Conservation (phyloP, 2,888 invertebrate genomes). For the Leptogaster cylindrica region DNA sequence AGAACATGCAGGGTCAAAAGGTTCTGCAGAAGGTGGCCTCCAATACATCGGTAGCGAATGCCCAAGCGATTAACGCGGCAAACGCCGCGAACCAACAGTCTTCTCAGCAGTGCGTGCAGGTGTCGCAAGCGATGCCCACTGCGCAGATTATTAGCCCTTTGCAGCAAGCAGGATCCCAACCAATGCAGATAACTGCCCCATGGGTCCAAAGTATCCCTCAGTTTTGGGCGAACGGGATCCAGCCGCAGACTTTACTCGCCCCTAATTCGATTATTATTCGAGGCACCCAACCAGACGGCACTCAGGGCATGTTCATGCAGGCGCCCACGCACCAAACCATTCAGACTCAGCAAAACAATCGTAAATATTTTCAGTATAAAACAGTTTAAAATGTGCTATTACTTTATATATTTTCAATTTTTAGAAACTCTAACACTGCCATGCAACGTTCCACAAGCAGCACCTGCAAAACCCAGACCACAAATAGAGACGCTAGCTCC, state of each 20-base stretch:
- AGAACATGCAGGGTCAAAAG: conserved; percentile 62
- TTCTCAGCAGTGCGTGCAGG: conserved; percentile 74
- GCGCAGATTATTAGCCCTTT: conserved; percentile 77
- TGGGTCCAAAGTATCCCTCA: conserved; percentile 79
- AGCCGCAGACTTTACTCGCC: conserved; percentile 72
- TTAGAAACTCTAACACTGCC: conserved; percentile 58
- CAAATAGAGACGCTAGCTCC: conserved; percentile 66
- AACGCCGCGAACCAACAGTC: conserved; percentile 62
- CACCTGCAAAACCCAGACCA: conserved; percentile 62
- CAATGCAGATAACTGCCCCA: conserved; percentile 77
- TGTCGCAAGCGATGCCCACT: conserved; percentile 74
- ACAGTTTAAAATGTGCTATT: neutral
- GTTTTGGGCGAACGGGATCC: conserved; percentile 76
- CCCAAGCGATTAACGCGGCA: conserved; percentile 57
- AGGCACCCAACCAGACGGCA: conserved; percentile 77
- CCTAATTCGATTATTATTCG: conserved; percentile 81
- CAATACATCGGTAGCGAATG: conserved; percentile 56
- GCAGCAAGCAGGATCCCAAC: conserved; percentile 71
- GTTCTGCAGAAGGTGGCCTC: conserved; percentile 66
- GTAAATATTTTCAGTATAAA: conserved; percentile 61
- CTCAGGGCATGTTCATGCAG: conserved; percentile 80
- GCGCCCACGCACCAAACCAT: conserved; percentile 64
- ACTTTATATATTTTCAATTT: conserved; percentile 14
- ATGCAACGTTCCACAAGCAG: conserved; percentile 58
- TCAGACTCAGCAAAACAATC: conserved; percentile 70